Conservation (phyloP, 2,113 vertebrate species). For the Cebidichthys violaceus region DNA sequence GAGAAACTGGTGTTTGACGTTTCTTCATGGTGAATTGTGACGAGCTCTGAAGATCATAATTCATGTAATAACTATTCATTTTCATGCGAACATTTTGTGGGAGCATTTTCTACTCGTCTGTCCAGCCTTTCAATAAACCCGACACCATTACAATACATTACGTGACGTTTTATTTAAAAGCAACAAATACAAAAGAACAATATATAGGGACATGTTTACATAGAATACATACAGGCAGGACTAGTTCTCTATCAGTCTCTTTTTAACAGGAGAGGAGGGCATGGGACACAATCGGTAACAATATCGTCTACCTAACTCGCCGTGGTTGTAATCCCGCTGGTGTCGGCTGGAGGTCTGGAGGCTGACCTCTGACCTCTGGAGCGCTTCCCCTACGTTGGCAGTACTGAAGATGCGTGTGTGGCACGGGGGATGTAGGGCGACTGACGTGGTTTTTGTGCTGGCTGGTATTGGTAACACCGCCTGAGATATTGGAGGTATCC, state of each 20-base stretch:
- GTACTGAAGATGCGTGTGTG: conserved; percentile 76
- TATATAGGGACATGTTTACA: conserved; percentile 78
- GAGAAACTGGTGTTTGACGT: conserved; percentile 14
- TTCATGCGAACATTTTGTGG: conserved; percentile 1
- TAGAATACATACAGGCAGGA: conserved; percentile 81
- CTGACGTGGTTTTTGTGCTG: conserved; percentile 79
- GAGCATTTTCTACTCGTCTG: not conserved
- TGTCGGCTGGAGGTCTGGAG: conserved; percentile 46
- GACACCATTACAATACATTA: conserved; percentile 76
- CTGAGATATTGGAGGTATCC: conserved; percentile 80
- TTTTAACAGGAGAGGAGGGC: conserved; percentile 61
- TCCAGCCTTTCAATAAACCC: conserved; percentile 56
- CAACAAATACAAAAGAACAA: conserved; percentile 86
- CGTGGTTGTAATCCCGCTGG: conserved; percentile 68
- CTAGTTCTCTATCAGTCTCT: conserved; percentile 76
- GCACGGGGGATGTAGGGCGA: conserved; percentile 65
- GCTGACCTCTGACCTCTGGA: conserved; percentile 55
- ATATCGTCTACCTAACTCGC: conserved; percentile 59
- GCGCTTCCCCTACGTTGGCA: conserved; percentile 73
- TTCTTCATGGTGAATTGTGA: conserved; percentile 34
- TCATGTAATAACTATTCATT: not conserved
- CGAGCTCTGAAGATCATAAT: not conserved
- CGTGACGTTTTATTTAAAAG: conserved; percentile 86
- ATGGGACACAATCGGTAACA: conserved; percentile 69
- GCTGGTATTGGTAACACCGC: conserved; percentile 80